phyloP scores from a whole-genome alignment of 2,797 vertebrate species.

The Lophotriccus pileatus region DNA sequence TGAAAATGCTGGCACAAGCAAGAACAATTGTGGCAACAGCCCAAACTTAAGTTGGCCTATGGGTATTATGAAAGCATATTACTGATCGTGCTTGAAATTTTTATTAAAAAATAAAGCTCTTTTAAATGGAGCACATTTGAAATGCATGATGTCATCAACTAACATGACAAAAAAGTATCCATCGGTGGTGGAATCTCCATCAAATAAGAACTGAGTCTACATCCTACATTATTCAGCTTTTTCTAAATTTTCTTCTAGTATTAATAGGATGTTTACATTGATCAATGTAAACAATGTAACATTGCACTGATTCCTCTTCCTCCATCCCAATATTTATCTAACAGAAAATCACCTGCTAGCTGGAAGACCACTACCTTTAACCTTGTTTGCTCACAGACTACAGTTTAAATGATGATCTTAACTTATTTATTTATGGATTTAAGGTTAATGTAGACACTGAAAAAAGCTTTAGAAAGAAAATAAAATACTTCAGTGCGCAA shows the following conservation, averaged over 20 bases:
- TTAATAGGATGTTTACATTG: neutral
- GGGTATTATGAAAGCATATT: neutral
- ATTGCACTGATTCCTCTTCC: neutral
- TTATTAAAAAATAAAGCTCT: neutral
- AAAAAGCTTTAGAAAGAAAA: neutral
- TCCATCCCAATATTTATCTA: neutral
- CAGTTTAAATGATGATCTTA: neutral
- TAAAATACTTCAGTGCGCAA: neutral
- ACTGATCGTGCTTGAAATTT: neutral
- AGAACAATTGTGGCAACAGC: neutral
- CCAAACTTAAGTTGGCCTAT: accelerated
- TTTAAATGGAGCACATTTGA: neutral
- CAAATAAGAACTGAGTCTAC: neutral
- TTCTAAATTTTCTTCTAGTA: neutral
- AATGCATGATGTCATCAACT: neutral
- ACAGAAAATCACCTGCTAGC: neutral
- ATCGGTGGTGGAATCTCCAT: neutral
- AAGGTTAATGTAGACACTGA: neutral
- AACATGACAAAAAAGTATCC: neutral
- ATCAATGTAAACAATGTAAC: neutral
- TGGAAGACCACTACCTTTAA: neutral
- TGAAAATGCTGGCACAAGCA: neutral
- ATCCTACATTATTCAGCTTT: neutral
- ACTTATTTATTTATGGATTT: neutral
- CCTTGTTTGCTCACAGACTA: neutral